Evolutionary conservation across 2,888 invertebrate genomes (phyloP), one percentile per base, ranked within the genome.

Genomic region (Tetheella fluctuosa): DNA sequence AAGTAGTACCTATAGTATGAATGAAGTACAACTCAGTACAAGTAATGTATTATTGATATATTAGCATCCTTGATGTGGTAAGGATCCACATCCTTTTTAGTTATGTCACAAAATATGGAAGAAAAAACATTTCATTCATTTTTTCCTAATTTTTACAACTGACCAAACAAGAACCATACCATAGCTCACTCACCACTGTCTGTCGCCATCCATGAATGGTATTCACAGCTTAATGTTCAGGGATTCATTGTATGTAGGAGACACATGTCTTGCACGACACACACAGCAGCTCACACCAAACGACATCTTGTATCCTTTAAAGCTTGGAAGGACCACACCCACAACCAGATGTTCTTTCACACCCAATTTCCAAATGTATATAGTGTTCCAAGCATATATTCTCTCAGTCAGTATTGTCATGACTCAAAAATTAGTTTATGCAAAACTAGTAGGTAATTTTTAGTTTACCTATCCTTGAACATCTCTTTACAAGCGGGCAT

Each of bases 271-370:
- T 65, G 65, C 79, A 70, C 75, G 74, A 76, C 77, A 74, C 80
- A 80, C 68, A 72, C 80, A 74, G 70, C 68, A 76, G 76, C 74
- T 75, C 77, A 75, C 69, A 78, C 73, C 72, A 73, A 63, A 67
- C 68, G 64, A 75, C 64, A 65, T 68, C 65, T 67, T 67, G 63
- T 71, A 67, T 67, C 62, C 70, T 69, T 64, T 68, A 67, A 67
- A 65, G 59, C 63, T 39, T 67, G 65, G 65, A 70, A 66, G 57
- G 57, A 71, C 64, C 71, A 69, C 77, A 79, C 73, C 71, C 80
- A 73, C 73, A 80, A 71, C 63, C 79, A 81, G 72, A 81, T 77
- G 74, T 76, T 71, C 80, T 74, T 73, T 78, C 84, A 76, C 74
- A 75, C 67, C 69, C 70, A 66, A 64, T 61, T 63, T 57, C 37